Evolutionary conservation across 2,113 vertebrate species (phyloP).

Genomic region (Acinonyx jubatus): DNA sequence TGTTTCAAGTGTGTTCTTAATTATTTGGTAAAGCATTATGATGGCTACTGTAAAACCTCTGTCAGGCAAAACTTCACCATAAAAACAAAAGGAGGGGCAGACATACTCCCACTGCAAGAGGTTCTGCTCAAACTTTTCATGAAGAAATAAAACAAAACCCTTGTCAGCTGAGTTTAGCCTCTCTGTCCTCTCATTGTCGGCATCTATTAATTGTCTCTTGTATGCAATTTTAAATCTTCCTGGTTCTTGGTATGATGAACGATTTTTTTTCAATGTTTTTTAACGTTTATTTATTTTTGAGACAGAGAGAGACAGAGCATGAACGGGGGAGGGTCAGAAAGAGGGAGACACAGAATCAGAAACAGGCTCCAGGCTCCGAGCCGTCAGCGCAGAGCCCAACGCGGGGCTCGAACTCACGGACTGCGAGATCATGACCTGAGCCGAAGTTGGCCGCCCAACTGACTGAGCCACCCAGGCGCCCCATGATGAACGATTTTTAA

Average conservation of each 20-base stretch:
- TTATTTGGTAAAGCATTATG: neutral
- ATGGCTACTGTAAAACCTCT: neutral
- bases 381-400: no score
- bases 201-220: neutral
- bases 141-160: neutral
- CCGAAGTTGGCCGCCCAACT: no score
- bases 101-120: neutral
- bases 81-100: neutral
- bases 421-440: no score
- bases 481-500: neutral
- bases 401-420: no score
- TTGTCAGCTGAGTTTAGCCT: neutral
- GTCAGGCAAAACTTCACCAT: neutral
- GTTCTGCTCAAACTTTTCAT: neutral
- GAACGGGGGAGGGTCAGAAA: no score
- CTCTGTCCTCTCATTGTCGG: neutral
- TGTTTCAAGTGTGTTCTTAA: neutral
- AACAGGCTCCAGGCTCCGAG: no score
- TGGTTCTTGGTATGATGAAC: neutral
- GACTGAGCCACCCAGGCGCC: no score
- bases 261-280: neutral
- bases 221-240: neutral
- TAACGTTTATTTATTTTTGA: no score
- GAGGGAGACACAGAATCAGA: no score
- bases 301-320: no score